Percentiles rank a stretch among this genome's conserved stretches.
These are phyloP conservation scores for Lithobius niger DNA, from an alignment of 1,140 invertebrate genomes.

Conservation along the genomic window DNA sequence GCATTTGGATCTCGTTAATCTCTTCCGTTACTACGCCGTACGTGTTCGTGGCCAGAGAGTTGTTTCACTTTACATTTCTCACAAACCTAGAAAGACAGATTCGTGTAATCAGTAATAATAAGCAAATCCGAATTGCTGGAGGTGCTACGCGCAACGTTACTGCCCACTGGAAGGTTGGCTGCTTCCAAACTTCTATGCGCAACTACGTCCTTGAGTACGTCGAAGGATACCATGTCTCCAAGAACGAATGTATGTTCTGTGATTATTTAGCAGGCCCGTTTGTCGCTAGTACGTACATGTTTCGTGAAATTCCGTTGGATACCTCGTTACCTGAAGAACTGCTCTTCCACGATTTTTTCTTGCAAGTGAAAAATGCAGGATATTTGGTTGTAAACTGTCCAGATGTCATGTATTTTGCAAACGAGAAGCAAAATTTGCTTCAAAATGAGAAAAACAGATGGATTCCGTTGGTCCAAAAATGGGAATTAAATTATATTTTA, in stretches of 20 bases:
- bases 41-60: constrained; percentile 21
- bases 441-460: not conserved
- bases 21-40: constrained; percentile 22
- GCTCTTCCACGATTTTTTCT: constrained; percentile 11
- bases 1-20: constrained; percentile 20
- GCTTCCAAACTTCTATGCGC: constrained; percentile 21
- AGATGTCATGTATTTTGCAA: constrained; percentile 4
- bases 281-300: constrained; percentile 15
- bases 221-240: constrained; percentile 25
- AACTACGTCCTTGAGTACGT: constrained; percentile 22
- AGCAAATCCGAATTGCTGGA: constrained; percentile 18
- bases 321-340: constrained; percentile 11
- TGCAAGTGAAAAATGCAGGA: constrained; percentile 18
- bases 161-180: constrained; percentile 27
- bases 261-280: constrained; percentile 26
- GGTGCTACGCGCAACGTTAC: constrained; percentile 22
- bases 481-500: not conserved
- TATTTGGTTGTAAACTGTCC: not conserved
- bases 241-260: constrained; percentile 27
- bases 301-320: constrained; percentile 16
- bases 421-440: too few relatives aligned
- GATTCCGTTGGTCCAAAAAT: not conserved
- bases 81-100: constrained; percentile 23
- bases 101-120: constrained; percentile 18
- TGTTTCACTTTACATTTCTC: constrained; percentile 17